Percentiles rank a stretch among this genome's conserved stretches.
Conservation (phyloP, 2,797 vertebrate species). For the Orientallactaga sibirica region DNA sequence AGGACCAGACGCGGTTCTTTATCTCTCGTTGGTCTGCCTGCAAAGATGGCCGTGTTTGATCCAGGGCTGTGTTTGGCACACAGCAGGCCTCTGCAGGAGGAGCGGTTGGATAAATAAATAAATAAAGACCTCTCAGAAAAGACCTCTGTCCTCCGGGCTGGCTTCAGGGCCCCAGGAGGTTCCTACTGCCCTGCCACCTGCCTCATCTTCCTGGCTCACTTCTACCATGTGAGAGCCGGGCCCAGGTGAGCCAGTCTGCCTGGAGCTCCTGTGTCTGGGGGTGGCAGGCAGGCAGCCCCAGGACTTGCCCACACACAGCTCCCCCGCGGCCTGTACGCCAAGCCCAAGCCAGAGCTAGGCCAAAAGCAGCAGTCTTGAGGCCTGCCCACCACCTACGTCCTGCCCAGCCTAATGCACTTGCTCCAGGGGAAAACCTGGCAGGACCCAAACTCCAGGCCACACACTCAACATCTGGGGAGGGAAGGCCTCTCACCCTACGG, state of each 20-base stretch:
- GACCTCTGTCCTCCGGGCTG: not conserved
- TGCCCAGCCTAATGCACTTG: constrained; percentile 3
- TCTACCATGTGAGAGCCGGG: not conserved
- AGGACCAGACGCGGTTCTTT: not conserved
- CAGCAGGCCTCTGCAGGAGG: not conserved
- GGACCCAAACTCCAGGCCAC: not conserved
- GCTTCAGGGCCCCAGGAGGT: not conserved
- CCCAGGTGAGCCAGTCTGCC: constrained; percentile 51
- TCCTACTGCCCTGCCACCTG: not conserved
- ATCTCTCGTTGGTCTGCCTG: too few relatives aligned
- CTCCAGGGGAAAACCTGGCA: not conserved
- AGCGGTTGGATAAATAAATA: not conserved
- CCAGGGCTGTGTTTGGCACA: not conserved
- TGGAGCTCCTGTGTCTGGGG: not conserved
- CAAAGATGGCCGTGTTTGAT: not conserved
- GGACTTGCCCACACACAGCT: constrained; percentile 74
- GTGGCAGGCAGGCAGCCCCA: not conserved
- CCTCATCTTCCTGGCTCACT: not conserved
- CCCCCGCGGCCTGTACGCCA: constrained; percentile 32
- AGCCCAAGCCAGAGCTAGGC: constrained; percentile 67
- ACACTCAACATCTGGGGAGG: not conserved
- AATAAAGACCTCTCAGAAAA: not conserved
- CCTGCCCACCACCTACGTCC: constrained; percentile 73
- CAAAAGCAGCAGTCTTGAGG: constrained; percentile 59
- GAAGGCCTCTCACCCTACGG: not conserved